Base-by-base conservation (phyloP, 2,113 vertebrate genomes). In the Trichechus manatus region DNA sequence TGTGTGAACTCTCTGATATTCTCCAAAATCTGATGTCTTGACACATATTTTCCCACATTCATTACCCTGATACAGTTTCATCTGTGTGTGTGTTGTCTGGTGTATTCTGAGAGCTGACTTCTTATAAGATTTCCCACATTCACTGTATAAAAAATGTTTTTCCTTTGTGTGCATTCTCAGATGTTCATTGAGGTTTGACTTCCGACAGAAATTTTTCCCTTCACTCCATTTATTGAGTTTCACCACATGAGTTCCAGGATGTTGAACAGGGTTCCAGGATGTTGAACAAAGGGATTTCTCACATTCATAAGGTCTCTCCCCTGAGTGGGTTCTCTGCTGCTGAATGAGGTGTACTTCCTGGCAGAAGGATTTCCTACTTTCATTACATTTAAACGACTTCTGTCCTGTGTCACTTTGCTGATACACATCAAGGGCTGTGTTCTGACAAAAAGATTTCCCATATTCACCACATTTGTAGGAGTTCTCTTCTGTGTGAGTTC, bases 401-500 rank as follows among this genome's bases (percentile, higher is more conserved):
- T 53, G 42, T 39, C 25, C 74, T 50, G 47, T 90, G 1, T 94
- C 95, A 44, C 84, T 88, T n/a, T 70, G 70, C 44, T 19, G 94
- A 66, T 96, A 97, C 59, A 93, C 91, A 0, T 8, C 89, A 5
- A 97, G 66, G 29, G 92, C 94, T 6, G 83, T n/a, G 19, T 94
- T 72, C 5, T 95, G 96, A 87, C 92, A 33, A 5, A 97, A 98
- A 79, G 93, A 63, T 90, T 95, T 96, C 29, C 94, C 95, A 50
- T 89, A 95, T 53, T 94, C 80, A 33, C n/a, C 80, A 96, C 98
- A 99, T 6, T 96, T 97, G 92, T 98, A 98, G 4, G 98, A 98
- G 89, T 98, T 98, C 94, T 98, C 99, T 22, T 98, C 98, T 0
- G 98, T 98, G 95, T 98, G 98, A 92, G 61, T 94, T 72, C 50